Evolutionary conservation across 1,140 invertebrate genomes (phyloP).

Genomic region (Arion vulgaris): DNA sequence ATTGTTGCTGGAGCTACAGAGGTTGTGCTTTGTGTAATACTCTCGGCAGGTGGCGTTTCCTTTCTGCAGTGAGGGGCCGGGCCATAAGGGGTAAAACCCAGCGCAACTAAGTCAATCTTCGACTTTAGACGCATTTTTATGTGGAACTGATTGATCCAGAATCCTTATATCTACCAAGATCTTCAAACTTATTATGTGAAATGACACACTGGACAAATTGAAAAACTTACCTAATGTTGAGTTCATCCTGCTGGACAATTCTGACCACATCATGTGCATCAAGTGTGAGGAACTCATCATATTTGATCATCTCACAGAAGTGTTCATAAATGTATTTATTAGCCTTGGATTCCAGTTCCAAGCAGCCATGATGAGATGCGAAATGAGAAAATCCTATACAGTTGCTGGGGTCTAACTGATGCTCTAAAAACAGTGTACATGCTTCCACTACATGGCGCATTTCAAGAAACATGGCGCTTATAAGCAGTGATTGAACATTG

Average conservation of each 20-base stretch:
- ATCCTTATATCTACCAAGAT: too few relatives aligned
- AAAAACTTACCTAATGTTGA: constrained; percentile 80
- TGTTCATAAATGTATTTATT: constrained; percentile 91
- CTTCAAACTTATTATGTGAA: too few relatives aligned
- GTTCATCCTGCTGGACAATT: constrained; percentile 87
- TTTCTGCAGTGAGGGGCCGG: too few relatives aligned
- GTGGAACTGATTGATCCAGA: too few relatives aligned
- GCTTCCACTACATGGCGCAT: constrained; percentile 90
- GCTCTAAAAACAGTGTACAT: constrained; percentile 90
- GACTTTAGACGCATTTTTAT: too few relatives aligned
- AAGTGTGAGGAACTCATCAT: constrained; percentile 91
- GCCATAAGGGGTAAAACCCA: too few relatives aligned
- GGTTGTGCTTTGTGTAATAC: too few relatives aligned
- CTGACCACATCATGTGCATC: constrained; percentile 84
- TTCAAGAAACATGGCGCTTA: constrained; percentile 94
- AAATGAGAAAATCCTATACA: constrained; percentile 93
- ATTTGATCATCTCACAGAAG: constrained; percentile 90
- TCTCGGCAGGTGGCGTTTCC: too few relatives aligned
- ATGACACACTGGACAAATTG: too few relatives aligned
- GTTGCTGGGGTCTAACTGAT: constrained; percentile 90
- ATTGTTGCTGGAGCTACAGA: too few relatives aligned
- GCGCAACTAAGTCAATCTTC: too few relatives aligned
- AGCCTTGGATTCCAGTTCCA: constrained; percentile 85
- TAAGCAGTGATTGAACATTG: constrained; percentile 89
- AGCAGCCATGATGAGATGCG: constrained; percentile 90